phyloP scores from a whole-genome alignment of 2,113 vertebrate species.

The Atractosteus spatula region DNA sequence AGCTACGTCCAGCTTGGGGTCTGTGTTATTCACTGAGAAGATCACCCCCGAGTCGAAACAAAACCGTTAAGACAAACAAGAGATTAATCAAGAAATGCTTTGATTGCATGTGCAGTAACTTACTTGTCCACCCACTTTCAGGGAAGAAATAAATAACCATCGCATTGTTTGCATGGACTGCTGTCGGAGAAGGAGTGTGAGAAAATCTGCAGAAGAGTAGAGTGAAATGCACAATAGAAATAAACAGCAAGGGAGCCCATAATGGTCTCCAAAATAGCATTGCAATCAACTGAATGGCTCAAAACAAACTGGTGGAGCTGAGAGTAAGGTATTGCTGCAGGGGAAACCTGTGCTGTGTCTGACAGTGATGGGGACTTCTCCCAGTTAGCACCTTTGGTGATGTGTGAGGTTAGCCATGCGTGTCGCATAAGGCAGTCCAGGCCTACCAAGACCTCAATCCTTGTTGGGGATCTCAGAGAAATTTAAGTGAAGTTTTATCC shows the following conservation, averaged over 20 bases:
- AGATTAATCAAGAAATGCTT: not conserved
- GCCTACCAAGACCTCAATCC: not conserved
- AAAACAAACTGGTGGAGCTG: not conserved
- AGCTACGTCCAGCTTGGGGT: too few relatives aligned
- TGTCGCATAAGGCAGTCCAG: not conserved
- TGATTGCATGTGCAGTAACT: slow-evolving; percentile 15
- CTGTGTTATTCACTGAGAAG: not conserved
- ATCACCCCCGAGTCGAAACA: too few relatives aligned
- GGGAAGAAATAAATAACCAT: too few relatives aligned
- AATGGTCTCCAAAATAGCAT: not conserved
- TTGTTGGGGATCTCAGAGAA: not conserved
- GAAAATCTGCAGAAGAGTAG: not conserved
- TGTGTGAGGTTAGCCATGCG: too few relatives aligned
- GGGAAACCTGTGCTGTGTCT: not conserved
- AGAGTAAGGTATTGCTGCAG: not conserved
- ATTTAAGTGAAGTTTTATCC: not conserved
- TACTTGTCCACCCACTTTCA: too few relatives aligned
- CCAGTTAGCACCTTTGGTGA: too few relatives aligned
- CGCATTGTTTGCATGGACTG: too few relatives aligned
- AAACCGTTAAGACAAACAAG: not conserved
- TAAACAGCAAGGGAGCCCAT: slow-evolving; percentile 6
- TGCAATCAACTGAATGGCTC: not conserved
- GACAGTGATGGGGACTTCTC: too few relatives aligned
- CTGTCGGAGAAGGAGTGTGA: slow-evolving; percentile 20
- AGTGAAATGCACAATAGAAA: not conserved